phyloP scores from a whole-genome alignment of 30 jellyfish, hydroid and myxozoan species.

The Nemopilema nomurai region DNA sequence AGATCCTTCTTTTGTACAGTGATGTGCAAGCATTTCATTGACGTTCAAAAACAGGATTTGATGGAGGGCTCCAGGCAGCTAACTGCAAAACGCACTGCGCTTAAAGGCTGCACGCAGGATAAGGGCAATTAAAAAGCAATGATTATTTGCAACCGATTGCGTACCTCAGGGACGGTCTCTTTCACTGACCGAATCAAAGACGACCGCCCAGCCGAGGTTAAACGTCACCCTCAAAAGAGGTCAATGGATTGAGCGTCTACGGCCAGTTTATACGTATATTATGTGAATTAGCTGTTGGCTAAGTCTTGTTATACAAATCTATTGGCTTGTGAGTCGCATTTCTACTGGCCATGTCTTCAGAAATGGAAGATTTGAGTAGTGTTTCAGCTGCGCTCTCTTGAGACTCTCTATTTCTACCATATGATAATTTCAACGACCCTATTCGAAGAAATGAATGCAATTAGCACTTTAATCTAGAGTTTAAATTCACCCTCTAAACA shows the following conservation, averaged over 20 bases:
- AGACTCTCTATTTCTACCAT: too few species aligned
- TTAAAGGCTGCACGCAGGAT: neutral
- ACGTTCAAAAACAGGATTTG: neutral
- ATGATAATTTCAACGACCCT: too few species aligned
- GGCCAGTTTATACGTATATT: neutral
- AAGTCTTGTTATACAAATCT: neutral
- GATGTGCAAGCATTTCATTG: neutral
- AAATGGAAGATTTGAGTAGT: neutral
- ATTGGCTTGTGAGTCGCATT: neutral
- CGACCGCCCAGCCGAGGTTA: neutral
- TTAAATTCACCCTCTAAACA: too few species aligned
- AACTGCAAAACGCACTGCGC: neutral
- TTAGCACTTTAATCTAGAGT: too few species aligned
- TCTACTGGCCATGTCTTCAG: neutral
- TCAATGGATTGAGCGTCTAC: neutral
- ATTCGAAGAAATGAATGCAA: too few species aligned
- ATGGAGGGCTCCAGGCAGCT: neutral
- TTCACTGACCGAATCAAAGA: neutral
- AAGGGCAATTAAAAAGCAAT: too few species aligned
- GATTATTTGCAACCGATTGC: neutral
- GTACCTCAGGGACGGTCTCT: neutral
- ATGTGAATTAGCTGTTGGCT: neutral
- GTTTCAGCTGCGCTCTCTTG: too few species aligned
- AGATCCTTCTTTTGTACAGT: too few species aligned
- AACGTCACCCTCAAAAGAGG: neutral